Base-by-base conservation (phyloP, 2,797 vertebrate genomes). In the Cynopterus sphinx region DNA sequence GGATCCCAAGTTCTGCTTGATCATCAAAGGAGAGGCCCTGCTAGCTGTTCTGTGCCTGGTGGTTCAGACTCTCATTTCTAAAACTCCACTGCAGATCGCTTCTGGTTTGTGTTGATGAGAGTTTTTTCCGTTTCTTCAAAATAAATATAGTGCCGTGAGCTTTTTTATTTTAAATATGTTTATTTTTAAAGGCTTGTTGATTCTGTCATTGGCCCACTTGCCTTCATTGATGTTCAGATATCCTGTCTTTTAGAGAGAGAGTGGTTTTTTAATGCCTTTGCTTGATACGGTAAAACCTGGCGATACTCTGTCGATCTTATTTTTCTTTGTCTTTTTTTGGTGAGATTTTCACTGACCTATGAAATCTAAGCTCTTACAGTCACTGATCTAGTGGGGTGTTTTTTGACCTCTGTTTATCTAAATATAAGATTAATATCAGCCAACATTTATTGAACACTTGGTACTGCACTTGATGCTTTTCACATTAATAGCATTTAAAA, bases 111-210 rank as follows among this genome's bases (percentile, higher is more conserved):
- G 79, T 94, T 83, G 71, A n/a, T 24, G 36, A 61, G 57, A 87
- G 53, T 93, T 85, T 85, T 89, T 89, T 31, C 68, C 77, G 24
- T 79, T 87, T 41, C 36, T 73, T 91, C 68, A 53, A 91, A 96
- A 95, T 79, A 96, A 92, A 84, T 53, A 86, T 16, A 92, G 92
- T 75, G 55, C 92, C 9, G 0, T 59, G 85, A 84, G 75, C 24
- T 96, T 93, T 88, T 91, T 71, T 28, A 88, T 92, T 92, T 83
- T 90, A 74, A 87, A 39, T 79, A 46, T 51, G 31, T 90, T 94
- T 90, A 59, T 96, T 93, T 97, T 94, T 90, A 94, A 96, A 92
- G 61, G 82, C 43, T 36, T 71, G 57, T 91, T 24, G 0, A 17
- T 83, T 77, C 81, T 87, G 39, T 71, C 33, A 2, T 81, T 85